Conservation (phyloP, 2,888 invertebrate species). For the Tetragnatha montana region DNA sequence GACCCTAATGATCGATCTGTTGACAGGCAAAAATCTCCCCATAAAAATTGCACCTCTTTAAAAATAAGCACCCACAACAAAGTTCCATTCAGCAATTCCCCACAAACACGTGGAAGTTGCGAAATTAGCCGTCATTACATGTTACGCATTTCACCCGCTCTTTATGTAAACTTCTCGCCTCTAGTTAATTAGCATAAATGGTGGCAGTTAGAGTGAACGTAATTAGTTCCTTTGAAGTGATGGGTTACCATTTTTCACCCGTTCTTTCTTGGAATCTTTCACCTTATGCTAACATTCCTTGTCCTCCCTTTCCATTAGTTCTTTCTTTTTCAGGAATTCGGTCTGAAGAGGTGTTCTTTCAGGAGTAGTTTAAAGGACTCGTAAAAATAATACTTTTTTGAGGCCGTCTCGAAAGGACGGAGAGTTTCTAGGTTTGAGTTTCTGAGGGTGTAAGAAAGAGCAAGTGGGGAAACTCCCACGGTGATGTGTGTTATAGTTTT, state of each 20-base stretch:
- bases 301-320: background rate
- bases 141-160: conserved; percentile 4
- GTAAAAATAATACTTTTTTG: background rate
- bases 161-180: conserved; percentile 7
- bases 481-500: background rate
- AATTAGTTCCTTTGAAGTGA: conserved; percentile 24
- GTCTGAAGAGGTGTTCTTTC: background rate
- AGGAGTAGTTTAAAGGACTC: background rate
- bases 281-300: background rate
- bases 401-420: background rate
- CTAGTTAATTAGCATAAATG: conserved; percentile 49
- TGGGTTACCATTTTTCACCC: conserved; percentile 22
- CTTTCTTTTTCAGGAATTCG: background rate
- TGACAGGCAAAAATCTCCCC: background rate
- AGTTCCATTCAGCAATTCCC: conserved; percentile 29
- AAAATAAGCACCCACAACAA: conserved; percentile 18
- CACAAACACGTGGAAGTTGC: background rate
- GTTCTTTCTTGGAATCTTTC: background rate
- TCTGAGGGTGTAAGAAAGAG: background rate
- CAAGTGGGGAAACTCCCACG: background rate
- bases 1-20: background rate
- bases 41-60: conserved; percentile 4
- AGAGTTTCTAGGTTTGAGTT: background rate
- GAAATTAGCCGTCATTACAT: conserved; percentile 21
- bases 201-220: conserved; percentile 26